A percentile compares a stretch with the other conserved stretches of the same genome.
Conservation (phyloP, 2,113 vertebrate genomes). For the Heterochromis multidens region DNA sequence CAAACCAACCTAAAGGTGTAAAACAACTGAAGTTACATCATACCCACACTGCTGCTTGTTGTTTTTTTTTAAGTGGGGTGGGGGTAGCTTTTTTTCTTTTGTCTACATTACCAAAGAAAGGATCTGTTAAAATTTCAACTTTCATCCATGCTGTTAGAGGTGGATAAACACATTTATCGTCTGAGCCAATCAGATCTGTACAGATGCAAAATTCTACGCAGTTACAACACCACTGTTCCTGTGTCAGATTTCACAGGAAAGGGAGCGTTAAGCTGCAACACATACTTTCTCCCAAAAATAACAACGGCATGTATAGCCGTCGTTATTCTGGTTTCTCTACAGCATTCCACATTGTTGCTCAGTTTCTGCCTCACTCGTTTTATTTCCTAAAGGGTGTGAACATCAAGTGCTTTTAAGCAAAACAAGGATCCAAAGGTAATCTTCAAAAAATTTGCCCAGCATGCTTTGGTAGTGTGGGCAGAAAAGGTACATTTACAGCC, state of each 20-base stretch:
- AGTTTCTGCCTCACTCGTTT: not conserved
- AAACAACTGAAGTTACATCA: not conserved
- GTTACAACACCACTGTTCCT: not conserved
- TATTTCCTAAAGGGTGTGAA: not conserved
- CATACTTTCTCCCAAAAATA: not conserved
- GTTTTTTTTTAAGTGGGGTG: rapidly evolving
- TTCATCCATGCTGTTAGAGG: not conserved
- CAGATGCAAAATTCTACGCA: not conserved
- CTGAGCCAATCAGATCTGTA: not conserved
- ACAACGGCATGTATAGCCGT: not conserved
- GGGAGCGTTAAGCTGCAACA: not conserved
- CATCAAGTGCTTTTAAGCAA: not conserved
- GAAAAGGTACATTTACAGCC: not conserved
- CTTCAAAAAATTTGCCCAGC: not conserved
- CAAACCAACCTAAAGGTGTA: no score
- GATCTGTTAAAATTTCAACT: not conserved
- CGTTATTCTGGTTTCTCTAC: not conserved
- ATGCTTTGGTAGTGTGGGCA: not conserved
- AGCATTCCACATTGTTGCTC: not conserved
- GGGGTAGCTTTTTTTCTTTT: not conserved
- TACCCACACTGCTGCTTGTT: not conserved
- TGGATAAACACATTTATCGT: not conserved
- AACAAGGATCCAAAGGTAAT: not conserved
- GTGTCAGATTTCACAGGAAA: rapidly evolving
- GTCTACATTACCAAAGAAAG: not conserved